These are phyloP conservation scores for Neosilurus mollespiculum DNA, from an alignment of 2,797 vertebrate genomes.

Conservation along the genomic window DNA sequence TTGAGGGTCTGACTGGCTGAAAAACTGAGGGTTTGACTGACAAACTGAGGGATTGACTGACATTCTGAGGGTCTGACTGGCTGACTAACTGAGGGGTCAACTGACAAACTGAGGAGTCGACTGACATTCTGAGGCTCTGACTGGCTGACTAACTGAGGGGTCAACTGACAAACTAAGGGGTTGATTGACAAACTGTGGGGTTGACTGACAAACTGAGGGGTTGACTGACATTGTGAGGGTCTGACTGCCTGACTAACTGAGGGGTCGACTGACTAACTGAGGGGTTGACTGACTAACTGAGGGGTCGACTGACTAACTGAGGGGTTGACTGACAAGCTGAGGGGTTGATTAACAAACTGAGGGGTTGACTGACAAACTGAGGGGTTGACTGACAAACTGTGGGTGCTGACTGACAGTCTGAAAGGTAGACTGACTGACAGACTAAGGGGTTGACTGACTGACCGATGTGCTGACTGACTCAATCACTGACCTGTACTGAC, in stretches of 20 bases:
- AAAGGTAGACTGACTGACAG: neutral
- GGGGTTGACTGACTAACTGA: too few species aligned
- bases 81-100: neutral
- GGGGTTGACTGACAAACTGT: neutral
- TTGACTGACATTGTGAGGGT: neutral
- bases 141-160: too few species aligned
- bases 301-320: too few species aligned
- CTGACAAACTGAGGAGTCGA: too few species aligned
- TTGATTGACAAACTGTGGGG: neutral
- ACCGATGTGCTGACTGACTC: neutral
- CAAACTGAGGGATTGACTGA: neutral
- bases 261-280: neutral
- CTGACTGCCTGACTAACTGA: neutral
- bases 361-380: neutral
- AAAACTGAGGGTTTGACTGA: neutral
- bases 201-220: too few species aligned
- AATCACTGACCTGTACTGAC: neutral
- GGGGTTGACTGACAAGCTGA: too few species aligned
- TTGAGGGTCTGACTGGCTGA: neutral
- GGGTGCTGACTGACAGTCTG: neutral
- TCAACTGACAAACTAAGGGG: too few species aligned
- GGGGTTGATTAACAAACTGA: neutral
- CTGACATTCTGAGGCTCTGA: too few species aligned
- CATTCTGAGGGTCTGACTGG: neutral
- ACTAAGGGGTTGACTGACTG: neutral